Base-by-base conservation (phyloP, 2,888 invertebrate genomes). In the Octodonta nipae region DNA sequence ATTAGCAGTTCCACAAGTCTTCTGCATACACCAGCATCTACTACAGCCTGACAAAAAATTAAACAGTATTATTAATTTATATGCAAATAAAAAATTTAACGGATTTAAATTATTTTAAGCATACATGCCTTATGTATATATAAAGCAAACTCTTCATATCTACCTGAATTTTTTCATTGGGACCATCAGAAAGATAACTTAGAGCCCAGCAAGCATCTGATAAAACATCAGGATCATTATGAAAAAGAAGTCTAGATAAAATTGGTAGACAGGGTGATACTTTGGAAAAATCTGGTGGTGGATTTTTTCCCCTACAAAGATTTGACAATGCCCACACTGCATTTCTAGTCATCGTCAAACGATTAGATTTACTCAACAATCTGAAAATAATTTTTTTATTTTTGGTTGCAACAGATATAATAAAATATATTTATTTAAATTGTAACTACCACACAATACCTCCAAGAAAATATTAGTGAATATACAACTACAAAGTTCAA, bases 251-350 rank as follows among this genome's bases (percentile, higher is more conserved):
- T 29, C 83, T 75, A 4, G 92, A 81, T 51, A 96, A 65, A 42
- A 92, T 80, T 25, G 91, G 89, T 43, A 96, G 69, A 49, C 84
- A 83, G 48, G 75, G 72, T 4, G 76, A 71, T 16, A 87, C 85
- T 63, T 81, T 79, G 35, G 74, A 65, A 56, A 95, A 95, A 53
- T 87, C 85, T 4, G 93, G 89, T 1, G 91, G 83, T 22, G 96
- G 96, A 64, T 84, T 91, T 67, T 96, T 96, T 33, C 96, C 95
- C 54, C 96, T 76, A 60, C 95, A 96, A 44, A 98, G 68, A 67
- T 98, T 98, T 26, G 95, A 95, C 38, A 96, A 66, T 26, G 93
- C 87, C 96, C 96, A 98, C 2, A 93, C 93, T n/a, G 88, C 89
- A 65, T 95, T 95, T 43, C 92, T 75, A 13, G 82, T 86, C 88